Base-by-base conservation (phyloP, 2,888 invertebrate species). In the Chirona hameri region DNA sequence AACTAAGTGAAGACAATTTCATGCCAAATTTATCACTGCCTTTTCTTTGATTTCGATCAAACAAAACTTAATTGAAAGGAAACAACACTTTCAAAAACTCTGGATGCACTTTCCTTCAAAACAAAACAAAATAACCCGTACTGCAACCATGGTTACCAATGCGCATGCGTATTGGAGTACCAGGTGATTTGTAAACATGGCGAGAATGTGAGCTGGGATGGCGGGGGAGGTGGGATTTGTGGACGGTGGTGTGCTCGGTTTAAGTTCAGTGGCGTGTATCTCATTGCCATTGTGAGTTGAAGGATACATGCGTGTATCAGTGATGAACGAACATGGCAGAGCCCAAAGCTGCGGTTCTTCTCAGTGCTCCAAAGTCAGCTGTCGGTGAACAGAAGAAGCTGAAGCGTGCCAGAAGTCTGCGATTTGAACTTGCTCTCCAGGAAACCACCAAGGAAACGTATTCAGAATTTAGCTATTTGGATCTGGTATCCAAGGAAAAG, bases 131-230 rank as follows among this genome's bases (percentile, higher is more conserved):
- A 46, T 46, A 18, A 9, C 39, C 76, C 76, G 76, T 76, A 76
- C 46, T 39, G 24, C 24, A 76, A 46, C 39, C 76, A 46, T 76
- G 76, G 76, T 46, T 15, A 76, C 76, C 31, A 46, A 24, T 24
- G 46, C 76, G 76, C 76, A 76, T 76, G 76, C 76, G 76, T 39
- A 24, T 39, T 46, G 39, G 18, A 10, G 9, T 24, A 24, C 24
- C 76, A 76, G 27, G 76, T 27, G 46, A 76, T 76, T 76, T 76
- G 76, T 76, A 76, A 76, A 76, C 76, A 76, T 76, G 76, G 76
- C 76, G 76, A 76, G 46, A 76, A 76, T 76, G 76, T 76, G 39
- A 10, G 39, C 18, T 1, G 52, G 12, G 52, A 15, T 15, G 12
- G 76, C 18, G 27, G 10, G 15, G 72, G 29, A 29, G 14, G 72